Evolutionary conservation across 1,140 invertebrate genomes (phyloP).

Genomic region (Scaptomyza graminum): DNA sequence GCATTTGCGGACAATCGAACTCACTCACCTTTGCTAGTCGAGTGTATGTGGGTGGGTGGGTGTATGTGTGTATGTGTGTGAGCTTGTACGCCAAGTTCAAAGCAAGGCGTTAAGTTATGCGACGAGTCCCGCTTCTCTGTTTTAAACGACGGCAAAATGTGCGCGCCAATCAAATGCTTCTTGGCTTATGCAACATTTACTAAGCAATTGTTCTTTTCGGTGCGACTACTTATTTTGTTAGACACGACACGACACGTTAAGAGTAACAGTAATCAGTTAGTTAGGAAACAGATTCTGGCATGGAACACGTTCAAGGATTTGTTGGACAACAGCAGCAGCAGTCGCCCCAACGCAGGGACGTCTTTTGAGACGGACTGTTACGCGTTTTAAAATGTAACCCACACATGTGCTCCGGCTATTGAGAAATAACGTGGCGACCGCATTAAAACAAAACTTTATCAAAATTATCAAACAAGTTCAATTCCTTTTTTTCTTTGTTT

Average conservation of each 20-base stretch:
- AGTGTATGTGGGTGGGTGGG: conserved; percentile 2
- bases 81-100: conserved; percentile 67
- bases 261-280: conserved; percentile 8
- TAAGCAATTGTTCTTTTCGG: conserved; percentile 32
- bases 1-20: conserved; percentile 67
- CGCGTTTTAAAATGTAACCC: conserved; percentile 96
- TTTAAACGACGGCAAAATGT: conserved; percentile 65
- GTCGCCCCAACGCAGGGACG: conserved; percentile 96
- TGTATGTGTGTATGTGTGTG: neutral
- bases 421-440: conserved; percentile 49
- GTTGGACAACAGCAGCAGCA: conserved; percentile 86
- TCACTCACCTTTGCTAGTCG: conserved; percentile 58
- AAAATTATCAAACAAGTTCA: conserved; percentile 21
- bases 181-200: conserved; percentile 76
- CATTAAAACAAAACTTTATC: conserved; percentile 59
- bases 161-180: conserved; percentile 79
- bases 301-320: neutral
- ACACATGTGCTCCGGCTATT: conserved; percentile 90
- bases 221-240: conserved; percentile 14
- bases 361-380: conserved; percentile 97
- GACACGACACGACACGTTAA: conserved; percentile 8
- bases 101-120: conserved; percentile 58
- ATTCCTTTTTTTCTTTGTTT: conserved; percentile 9
- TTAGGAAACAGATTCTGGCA: conserved; percentile 21
- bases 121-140: conserved; percentile 18